A percentile compares a stretch with the other conserved stretches of the same genome.
These are phyloP conservation scores for Drosophila athabasca DNA, from an alignment of 1,140 invertebrate species.

Conservation along the genomic window DNA sequence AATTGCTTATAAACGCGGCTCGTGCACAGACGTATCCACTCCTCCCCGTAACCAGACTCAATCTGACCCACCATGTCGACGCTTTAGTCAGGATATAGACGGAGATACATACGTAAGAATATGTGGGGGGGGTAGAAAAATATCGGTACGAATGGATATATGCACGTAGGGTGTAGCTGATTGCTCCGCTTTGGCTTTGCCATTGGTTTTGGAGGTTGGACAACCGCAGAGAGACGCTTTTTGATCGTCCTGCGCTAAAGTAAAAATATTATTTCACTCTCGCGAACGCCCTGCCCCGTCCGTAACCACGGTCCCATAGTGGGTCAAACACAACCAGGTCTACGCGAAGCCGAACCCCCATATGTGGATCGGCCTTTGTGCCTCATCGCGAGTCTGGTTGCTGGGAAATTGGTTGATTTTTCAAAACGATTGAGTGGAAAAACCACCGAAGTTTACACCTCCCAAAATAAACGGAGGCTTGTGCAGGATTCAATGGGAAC, in stretches of 20 bases:
- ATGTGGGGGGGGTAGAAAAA: neutral
- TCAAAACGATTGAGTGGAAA: constrained; percentile 47
- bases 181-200: constrained; percentile 43
- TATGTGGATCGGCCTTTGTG: constrained; percentile 10
- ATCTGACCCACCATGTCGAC: constrained; percentile 66
- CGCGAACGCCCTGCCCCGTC: constrained; percentile 5
- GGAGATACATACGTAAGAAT: too few species aligned
- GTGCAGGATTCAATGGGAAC: too few species aligned
- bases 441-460: constrained; percentile 1
- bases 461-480: neutral
- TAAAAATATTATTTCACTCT: constrained; percentile 74
- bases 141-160: neutral
- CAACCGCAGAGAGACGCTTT: constrained; percentile 56
- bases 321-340: constrained; percentile 14
- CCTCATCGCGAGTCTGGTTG: constrained; percentile 46
- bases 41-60: constrained; percentile 36
- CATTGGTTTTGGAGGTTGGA: constrained; percentile 47
- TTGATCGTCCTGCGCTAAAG: constrained; percentile 50
- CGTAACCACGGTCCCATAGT: constrained; percentile 21
- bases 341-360: too few species aligned
- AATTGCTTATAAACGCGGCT: constrained; percentile 72
- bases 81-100: constrained; percentile 32
- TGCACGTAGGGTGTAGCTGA: constrained; percentile 17
- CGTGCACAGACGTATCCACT: neutral
- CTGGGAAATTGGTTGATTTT: constrained; percentile 44